These are phyloP conservation scores for Ageneiosus marmoratus DNA, from an alignment of 2,113 vertebrate species.

Conservation along the genomic window DNA sequence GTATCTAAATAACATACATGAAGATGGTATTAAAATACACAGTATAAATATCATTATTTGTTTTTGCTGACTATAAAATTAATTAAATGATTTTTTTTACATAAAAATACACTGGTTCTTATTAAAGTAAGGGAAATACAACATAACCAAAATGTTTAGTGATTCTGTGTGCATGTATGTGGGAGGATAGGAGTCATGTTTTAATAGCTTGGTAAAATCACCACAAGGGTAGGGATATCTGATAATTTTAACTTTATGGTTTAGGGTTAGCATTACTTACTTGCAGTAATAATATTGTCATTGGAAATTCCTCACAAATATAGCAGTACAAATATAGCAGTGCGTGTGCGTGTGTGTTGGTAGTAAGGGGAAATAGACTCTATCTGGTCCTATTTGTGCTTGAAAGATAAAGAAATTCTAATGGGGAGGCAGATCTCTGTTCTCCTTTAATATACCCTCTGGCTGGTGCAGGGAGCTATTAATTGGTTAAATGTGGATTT, in stretches of 20 bases:
- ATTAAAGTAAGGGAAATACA: background rate
- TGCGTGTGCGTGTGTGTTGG: slow-evolving; percentile 22
- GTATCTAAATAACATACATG: background rate
- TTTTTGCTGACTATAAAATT: background rate
- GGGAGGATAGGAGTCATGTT: no score
- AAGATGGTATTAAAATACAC: background rate
- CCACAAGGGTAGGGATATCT: no score
- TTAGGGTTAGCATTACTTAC: no score
- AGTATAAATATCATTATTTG: background rate
- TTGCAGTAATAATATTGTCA: no score
- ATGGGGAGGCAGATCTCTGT: slow-evolving; percentile 71
- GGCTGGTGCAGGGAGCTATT: slow-evolving; percentile 88
- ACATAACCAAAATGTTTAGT: slow-evolving; percentile 21
- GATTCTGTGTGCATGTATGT: slow-evolving; percentile 27
- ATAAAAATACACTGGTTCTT: no score
- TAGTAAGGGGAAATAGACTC: slow-evolving; percentile 33
- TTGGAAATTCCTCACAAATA: no score
- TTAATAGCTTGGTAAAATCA: no score
- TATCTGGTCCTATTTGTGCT: slow-evolving; percentile 81
- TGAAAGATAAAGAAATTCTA: slow-evolving; percentile 85
- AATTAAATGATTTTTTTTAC: background rate
- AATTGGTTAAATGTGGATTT: slow-evolving; percentile 99
- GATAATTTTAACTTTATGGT: no score
- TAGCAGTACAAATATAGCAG: slow-evolving; percentile 15
- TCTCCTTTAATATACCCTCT: slow-evolving; percentile 64